Evolutionary conservation across 2,113 vertebrate genomes (phyloP).

Genomic region (Dendrocopos noguchii): DNA sequence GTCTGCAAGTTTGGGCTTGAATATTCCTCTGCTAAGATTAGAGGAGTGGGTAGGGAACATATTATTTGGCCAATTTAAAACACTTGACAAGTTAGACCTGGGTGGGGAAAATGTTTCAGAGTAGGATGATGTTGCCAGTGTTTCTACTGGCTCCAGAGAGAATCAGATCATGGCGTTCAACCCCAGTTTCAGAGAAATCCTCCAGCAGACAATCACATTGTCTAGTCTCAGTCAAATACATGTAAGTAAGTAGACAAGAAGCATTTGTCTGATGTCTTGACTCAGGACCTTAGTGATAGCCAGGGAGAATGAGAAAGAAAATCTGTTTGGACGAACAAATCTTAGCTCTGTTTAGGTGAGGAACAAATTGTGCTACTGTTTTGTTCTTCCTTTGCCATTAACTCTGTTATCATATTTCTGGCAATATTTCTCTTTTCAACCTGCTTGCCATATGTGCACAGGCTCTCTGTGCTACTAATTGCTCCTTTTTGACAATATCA

Average conservation of each 20-base stretch:
- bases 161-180: neutral
- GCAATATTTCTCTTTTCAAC: constrained; percentile 73
- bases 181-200: neutral
- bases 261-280: neutral
- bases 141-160: neutral
- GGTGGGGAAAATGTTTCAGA: fast-evolving
- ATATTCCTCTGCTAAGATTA: neutral
- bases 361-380: constrained; percentile 57
- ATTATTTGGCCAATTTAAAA: constrained; percentile 5
- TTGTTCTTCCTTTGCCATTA: constrained; percentile 54
- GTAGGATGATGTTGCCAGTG: neutral
- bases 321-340: neutral
- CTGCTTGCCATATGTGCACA: constrained; percentile 79
- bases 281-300: neutral
- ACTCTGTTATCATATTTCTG: constrained; percentile 48
- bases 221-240: neutral
- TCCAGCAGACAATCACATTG: neutral
- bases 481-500: constrained; percentile 80
- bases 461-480: constrained; percentile 77
- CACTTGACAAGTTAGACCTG: neutral
- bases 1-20: neutral
- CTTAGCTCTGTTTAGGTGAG: constrained; percentile 17
- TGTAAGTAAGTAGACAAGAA: neutral
- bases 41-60: neutral
- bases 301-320: constrained; percentile 17